phyloP scores from a whole-genome alignment of 1,140 invertebrate species.

The Sarcophaga peregrina region DNA sequence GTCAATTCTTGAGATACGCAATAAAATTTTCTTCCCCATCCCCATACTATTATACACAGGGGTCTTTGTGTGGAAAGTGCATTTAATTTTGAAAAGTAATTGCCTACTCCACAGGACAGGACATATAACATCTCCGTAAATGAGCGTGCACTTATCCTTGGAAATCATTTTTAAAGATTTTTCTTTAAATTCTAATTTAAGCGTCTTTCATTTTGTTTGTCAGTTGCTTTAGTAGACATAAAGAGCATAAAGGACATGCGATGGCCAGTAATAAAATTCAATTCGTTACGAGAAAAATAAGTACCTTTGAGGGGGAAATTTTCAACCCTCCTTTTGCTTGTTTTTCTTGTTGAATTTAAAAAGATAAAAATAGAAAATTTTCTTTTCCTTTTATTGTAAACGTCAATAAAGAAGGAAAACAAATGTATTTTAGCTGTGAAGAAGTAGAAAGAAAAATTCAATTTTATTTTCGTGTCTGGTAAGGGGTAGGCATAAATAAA shows the following conservation, averaged over 20 bases:
- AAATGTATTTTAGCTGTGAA: too few relatives aligned
- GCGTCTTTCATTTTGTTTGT: not conserved
- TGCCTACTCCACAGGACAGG: not conserved
- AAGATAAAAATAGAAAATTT: too few relatives aligned
- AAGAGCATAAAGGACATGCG: too few relatives aligned
- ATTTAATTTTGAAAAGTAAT: not conserved
- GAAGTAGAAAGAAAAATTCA: too few relatives aligned
- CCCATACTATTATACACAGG: not conserved
- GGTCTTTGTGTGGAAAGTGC: not conserved
- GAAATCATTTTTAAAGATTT: not conserved
- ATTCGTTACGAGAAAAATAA: not conserved
- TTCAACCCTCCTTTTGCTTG: not conserved
- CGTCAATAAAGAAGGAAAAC: too few relatives aligned
- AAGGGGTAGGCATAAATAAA: too few relatives aligned
- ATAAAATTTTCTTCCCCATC: not conserved
- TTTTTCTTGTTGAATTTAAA: not conserved
- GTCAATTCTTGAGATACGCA: not conserved
- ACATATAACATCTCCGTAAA: not conserved
- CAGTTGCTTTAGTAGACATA: not conserved
- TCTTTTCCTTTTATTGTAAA: too few relatives aligned
- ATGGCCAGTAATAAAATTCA: too few relatives aligned
- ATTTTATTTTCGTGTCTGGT: too few relatives aligned
- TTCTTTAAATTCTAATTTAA: not conserved
- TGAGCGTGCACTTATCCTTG: not conserved
- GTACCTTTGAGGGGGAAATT: not conserved